Percentiles rank a stretch among this genome's conserved stretches.
phyloP scores from a whole-genome alignment of 2,113 vertebrate genomes.

The Tachuris rubrigastra region DNA sequence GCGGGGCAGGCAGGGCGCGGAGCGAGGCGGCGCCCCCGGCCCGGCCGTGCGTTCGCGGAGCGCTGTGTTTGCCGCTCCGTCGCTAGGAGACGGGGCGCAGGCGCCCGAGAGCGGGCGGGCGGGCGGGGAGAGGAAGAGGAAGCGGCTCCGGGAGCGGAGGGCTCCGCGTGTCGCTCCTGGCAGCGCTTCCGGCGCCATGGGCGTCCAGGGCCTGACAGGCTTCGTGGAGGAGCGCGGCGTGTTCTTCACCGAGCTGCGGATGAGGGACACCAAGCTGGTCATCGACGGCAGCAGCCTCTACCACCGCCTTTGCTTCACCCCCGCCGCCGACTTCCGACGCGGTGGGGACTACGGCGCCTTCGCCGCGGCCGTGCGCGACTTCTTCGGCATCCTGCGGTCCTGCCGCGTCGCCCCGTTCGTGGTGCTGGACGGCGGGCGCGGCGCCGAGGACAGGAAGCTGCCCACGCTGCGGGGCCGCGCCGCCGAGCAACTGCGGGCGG shows the following conservation, averaged over 20 bases:
- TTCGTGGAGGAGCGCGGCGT: constrained; percentile 79
- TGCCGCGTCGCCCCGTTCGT: constrained; percentile 86
- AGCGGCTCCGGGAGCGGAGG: not conserved
- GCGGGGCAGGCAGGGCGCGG: not conserved
- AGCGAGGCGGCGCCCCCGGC: too few species aligned
- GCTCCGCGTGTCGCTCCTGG: rapidly evolving
- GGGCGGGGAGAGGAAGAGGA: not conserved
- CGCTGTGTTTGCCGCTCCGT: not conserved
- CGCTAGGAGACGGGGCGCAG: not conserved
- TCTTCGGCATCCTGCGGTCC: constrained; percentile 78
- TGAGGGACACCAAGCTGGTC: constrained; percentile 83
- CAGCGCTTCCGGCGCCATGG: constrained; percentile 72
- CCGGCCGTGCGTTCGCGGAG: rapidly evolving
- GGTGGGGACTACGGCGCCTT: constrained; percentile 91
- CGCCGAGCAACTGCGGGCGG: constrained; percentile 80
- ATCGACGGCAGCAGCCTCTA: constrained; percentile 91
- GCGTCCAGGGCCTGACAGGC: constrained; percentile 84
- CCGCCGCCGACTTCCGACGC: constrained; percentile 76
- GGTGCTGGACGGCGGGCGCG: constrained; percentile 89
- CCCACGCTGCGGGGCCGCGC: constrained; percentile 79
- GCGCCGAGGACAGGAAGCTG: constrained; percentile 87
- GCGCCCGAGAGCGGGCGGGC: rapidly evolving
- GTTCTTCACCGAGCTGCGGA: constrained; percentile 81
- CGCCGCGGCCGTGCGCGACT: constrained; percentile 66
- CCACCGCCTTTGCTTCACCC: constrained; percentile 82